Percentiles rank a stretch among this genome's conserved stretches.
Evolutionary conservation across 2,113 vertebrate species (phyloP).

Genomic region (Bolborhynchus lineola): DNA sequence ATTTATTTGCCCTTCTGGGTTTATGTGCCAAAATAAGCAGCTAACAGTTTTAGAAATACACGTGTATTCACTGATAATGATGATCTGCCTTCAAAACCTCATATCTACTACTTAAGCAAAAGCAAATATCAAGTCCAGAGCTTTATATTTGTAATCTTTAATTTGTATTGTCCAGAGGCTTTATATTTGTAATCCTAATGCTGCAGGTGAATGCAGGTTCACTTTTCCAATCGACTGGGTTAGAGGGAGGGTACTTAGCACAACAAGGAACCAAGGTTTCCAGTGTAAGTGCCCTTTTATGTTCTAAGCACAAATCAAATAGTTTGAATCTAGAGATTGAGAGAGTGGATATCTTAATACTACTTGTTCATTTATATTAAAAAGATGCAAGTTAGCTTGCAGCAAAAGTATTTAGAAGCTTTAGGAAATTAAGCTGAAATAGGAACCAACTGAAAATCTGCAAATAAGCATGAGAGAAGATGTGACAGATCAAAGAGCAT

Average conservation of each 20-base stretch:
- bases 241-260: neutral
- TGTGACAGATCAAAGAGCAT: accelerated
- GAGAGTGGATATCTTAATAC: neutral
- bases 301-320: neutral
- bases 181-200: neutral
- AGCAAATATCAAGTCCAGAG: neutral
- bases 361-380: neutral
- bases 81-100: neutral
- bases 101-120: neutral
- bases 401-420: neutral
- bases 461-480: neutral
- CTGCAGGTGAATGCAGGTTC: neutral
- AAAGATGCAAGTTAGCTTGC: neutral
- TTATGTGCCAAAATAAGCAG: neutral
- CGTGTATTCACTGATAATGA: neutral
- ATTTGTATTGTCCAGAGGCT: neutral
- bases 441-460: neutral
- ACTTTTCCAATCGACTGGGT: neutral
- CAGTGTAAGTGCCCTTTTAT: neutral
- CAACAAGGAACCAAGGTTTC: neutral
- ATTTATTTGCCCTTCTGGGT: neutral
- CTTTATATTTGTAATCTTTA: neutral
- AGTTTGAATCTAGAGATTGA: neutral
- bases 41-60: neutral
- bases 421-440: neutral